Conservation (phyloP, 2,888 invertebrate species). For the Osmoderma eremita region DNA sequence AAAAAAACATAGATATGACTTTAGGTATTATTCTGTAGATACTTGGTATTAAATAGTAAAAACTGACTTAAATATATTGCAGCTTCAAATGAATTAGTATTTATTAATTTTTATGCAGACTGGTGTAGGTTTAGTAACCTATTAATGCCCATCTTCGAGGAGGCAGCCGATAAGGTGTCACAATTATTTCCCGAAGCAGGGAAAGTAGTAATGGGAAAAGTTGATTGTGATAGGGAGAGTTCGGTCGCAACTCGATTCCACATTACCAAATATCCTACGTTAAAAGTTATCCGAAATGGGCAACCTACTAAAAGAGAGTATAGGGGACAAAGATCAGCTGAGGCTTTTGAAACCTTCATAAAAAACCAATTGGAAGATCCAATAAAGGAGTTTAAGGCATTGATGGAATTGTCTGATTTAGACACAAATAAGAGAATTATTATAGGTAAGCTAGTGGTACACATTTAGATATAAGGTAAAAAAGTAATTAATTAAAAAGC, state of each 20-base stretch:
- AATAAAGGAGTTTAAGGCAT: constrained; percentile 78
- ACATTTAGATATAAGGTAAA: no score
- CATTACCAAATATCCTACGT: constrained; percentile 97
- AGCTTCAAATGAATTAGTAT: constrained; percentile 96
- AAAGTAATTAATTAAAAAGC: no score
- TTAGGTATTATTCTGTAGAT: constrained; percentile 69
- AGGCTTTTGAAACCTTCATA: constrained; percentile 90
- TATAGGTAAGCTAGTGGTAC: constrained; percentile 74
- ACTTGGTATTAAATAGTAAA: neutral
- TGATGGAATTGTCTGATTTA: constrained; percentile 78
- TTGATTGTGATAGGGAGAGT: constrained; percentile 96
- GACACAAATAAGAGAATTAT: constrained; percentile 86
- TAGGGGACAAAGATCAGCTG: constrained; percentile 87
- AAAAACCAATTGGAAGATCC: constrained; percentile 90
- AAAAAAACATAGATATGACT: constrained; percentile 84
- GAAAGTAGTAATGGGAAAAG: constrained; percentile 92
- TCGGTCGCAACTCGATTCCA: constrained; percentile 90
- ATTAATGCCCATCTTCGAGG: constrained; percentile 95
- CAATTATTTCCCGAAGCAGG: constrained; percentile 83
- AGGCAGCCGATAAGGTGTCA: constrained; percentile 88
- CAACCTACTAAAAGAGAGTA: constrained; percentile 91
- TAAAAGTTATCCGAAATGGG: constrained; percentile 93
- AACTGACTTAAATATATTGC: constrained; percentile 58
- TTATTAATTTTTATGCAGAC: constrained; percentile 99
- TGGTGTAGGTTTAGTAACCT: constrained; percentile 99